Base-by-base conservation (phyloP, 1,140 invertebrate genomes). In the Drusus annulatus region DNA sequence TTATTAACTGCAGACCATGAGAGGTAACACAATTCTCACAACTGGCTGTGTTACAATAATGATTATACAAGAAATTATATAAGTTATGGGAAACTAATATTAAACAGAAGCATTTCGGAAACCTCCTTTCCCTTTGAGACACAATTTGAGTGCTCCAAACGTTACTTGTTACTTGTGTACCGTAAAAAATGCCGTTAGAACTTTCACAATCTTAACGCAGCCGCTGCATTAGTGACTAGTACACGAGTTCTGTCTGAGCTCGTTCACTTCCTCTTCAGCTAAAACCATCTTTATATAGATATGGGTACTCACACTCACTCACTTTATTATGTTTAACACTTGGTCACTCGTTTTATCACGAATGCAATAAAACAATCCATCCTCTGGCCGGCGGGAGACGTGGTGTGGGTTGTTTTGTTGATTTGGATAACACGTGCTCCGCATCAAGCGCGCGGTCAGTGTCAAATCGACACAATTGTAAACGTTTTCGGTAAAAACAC, bases 161-260 rank as follows among this genome's bases (percentile, higher is more conserved):
- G 36, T 23, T 15, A 69, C 17, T 69, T 1, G 17, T 62, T 56
- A 56, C 19, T 56, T 56, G 54, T 17, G n/a, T 69, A 69, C 65
- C 50, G 69, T 74, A 56, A 74, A 74, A 74, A 74, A 74, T 74
- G 52, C 69, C 69, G 69, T 74, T 74, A 74, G 69, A 74, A 74
- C 69, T 74, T 74, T 74, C 69, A 74, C 69, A 74, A 74, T 71
- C 68, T 31, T 25, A 65, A 65, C 56, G 56, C 56, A 17, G 62
- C 62, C 7, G 25, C 25, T 28, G 62, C 23, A 25, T 28, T 10
- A 7, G 62, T 23, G 0, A 7, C 7, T 8, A 7, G 31, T 36
- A n/a, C n/a, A n/a, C n/a, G n/a, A n/a, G n/a, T n/a, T n/a, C n/a
- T n/a, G n/a, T n/a, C n/a, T n/a, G n/a, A n/a, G n/a, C n/a, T n/a